Evolutionary conservation across 2,888 invertebrate genomes (phyloP), one percentile per base, ranked within the genome.

Genomic region (Glyphotaelius pellucidus): DNA sequence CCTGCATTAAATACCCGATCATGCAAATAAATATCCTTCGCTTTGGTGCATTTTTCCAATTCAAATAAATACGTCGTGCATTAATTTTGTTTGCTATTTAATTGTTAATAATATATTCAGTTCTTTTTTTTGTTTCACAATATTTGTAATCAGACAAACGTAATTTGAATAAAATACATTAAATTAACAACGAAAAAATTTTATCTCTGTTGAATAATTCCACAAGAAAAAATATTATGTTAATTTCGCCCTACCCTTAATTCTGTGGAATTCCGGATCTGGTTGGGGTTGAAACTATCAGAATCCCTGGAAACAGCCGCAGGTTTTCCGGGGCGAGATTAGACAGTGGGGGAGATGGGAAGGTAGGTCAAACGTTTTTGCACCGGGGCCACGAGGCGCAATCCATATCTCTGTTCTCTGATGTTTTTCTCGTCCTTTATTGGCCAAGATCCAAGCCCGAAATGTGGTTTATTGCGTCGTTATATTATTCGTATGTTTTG

Each of bases 301-400:
- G 25, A 83, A 83, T 38, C 87, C 47, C 31, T 31, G 38, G 52
- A 89, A 89, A 89, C 88, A 79, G 88, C 88, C 88, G 79, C 88
- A 89, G 88, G 88, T 89, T 79, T 15, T 67, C 31, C 35, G 32
- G 88, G 35, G 88, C 12, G 79, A 32, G 31, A 42, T 86, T 86
- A 30, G 5, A 42, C 86, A 38, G 86, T 67, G 67, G 67, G 67
- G 42, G 42, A 84, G 84, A 35, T 38, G 38, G 25, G 86, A 38
- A 42, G 86, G 38, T 30, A 79, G 88, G 88, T 89, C 88, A 89
- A 89, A 89, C 79, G 79, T 89, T 79, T 89, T 89, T 79, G 88
- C 38, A 31, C 79, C 9, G 79, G 35, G 79, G 19, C 80, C 88
- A 25, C 79, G 86, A 86, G 52, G 86, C 88, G 79, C 88, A 89